Evolutionary conservation across 2,113 vertebrate species (phyloP), one percentile per base, ranked within the genome.

Genomic region (Enhydra lutris): DNA sequence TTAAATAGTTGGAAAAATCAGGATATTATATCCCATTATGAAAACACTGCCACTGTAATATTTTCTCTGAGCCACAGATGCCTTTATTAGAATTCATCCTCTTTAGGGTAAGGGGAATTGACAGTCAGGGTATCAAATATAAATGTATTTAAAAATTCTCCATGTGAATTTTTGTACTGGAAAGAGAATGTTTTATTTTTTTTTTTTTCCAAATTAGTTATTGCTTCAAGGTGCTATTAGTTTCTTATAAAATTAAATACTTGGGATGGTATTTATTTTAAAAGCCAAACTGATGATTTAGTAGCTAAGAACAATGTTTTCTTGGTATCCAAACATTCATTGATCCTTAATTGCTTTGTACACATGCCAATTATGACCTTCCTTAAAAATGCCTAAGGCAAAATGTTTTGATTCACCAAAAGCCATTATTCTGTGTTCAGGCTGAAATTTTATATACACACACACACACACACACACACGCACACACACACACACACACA

Each of bases 1-100:
- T 96, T 97, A 97, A 88, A 96, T 63, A 87, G 34, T 79, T 61
- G 95, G 90, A 90, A 96, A 97, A 91, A 85, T 73, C 65, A 91
- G 95, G 79, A 92, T 52, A 36, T 67, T 79, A 36, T 93, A 69
- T 97, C 61, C 92, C n/a, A 93, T 86, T 79, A 84, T 39, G 85
- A 85, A 96, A 96, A 74, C 67, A 50, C 1, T 31, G 15, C 59
- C 39, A 67, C 63, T n/a, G 13, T 83, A 92, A 71, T 90, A 95
- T 95, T 91, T 95, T 65, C 80, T 67, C 39, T 67, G 34, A 85
- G 55, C 15, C 78, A 87, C 74, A 87, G 80, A 85, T 82, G 50
- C 12, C 76, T 96, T 95, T 78, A 85, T 74, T 94, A 23, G 73
- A 88, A 81, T 89, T 94, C 85, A 57, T 73, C 71, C 84, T 95